Evolutionary conservation across 1,140 invertebrate genomes (phyloP), one percentile per base, ranked within the genome.

Genomic region (Drosophila murphyi): DNA sequence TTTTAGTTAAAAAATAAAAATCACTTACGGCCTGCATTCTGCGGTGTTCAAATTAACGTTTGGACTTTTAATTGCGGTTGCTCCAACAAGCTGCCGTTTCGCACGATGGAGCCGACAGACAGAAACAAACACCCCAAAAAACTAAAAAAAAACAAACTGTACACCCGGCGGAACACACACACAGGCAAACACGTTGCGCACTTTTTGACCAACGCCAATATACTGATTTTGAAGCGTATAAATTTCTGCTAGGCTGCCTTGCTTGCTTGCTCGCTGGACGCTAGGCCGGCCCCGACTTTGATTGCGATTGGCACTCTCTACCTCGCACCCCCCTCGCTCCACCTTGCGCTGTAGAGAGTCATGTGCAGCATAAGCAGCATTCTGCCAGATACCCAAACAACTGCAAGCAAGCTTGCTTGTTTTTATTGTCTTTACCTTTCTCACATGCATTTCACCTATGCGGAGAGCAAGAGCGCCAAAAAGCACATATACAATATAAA

Each of bases 341-440:
- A 43, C 29, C 52, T n/a, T 10, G 7, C 8, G 34, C 12, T 67
- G 37, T 3, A 28, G 62, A 72, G 70, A 59, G 20, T n/a, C 67
- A 70, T 77, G 80, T 83, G 76, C 83, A 87, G 76, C 82, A 86
- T 86, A 82, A 82, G 70, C 76, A 82, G 83, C 80, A 80, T 75
- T 88, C 79, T 63, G 48, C 61, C 52, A 75, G 67, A 75, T 71
- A 75, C 67, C 64, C 67, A 70, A 51, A 62, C 65, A 74, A 70
- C 35, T 62, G 47, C 59, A 63, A 39, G 32, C 67, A 20, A 55
- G 45, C 50, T 43, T 56, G 37, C 45, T 52, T 71, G 47, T 50
- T 48, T 31, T 62, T 37, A 29, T 39, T 71, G 57, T 29, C 28
- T 6, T 51, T n/a, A 71, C 71, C 71, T 86, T 78, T 72, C 20